Evolutionary conservation across 2,888 invertebrate genomes (phyloP).

Genomic region (Diogma glabrata): DNA sequence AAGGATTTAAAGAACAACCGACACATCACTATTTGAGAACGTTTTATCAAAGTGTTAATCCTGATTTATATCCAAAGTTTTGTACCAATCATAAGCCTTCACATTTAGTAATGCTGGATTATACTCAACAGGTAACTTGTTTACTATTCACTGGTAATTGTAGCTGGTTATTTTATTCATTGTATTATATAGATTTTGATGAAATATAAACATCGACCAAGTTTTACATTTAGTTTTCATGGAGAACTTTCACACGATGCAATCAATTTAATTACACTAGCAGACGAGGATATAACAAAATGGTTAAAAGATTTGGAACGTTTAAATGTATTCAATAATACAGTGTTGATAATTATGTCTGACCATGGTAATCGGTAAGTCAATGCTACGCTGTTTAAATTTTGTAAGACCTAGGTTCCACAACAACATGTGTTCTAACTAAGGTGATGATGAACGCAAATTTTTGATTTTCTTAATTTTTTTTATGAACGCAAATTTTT

Average conservation of each 20-base stretch:
- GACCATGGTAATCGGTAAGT: slow-evolving; percentile 79
- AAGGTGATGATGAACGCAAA: too few species aligned
- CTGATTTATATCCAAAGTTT: slow-evolving; percentile 44
- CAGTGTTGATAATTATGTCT: slow-evolving; percentile 78
- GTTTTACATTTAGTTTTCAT: slow-evolving; percentile 81
- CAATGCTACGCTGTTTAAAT: background rate
- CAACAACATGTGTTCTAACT: too few species aligned
- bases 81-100: slow-evolving; percentile 64
- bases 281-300: slow-evolving; percentile 57
- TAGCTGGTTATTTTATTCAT: slow-evolving; percentile 9
- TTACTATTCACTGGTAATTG: too few species aligned
- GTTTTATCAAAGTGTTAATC: slow-evolving; percentile 57
- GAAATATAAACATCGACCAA: slow-evolving; percentile 54
- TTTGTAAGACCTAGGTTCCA: too few species aligned
- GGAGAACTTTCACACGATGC: slow-evolving; percentile 81
- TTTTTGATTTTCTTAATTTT: too few species aligned
- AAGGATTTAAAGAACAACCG: slow-evolving; percentile 71
- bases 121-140: slow-evolving; percentile 51
- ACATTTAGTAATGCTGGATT: slow-evolving; percentile 53
- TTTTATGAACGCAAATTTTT: too few species aligned
- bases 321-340: slow-evolving; percentile 58
- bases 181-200: slow-evolving; percentile 40
- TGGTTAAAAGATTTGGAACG: slow-evolving; percentile 52
- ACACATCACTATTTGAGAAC: slow-evolving; percentile 85
- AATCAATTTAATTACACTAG: slow-evolving; percentile 63